Conservation (phyloP, 2,888 invertebrate species). For the Tridacna gigas region DNA sequence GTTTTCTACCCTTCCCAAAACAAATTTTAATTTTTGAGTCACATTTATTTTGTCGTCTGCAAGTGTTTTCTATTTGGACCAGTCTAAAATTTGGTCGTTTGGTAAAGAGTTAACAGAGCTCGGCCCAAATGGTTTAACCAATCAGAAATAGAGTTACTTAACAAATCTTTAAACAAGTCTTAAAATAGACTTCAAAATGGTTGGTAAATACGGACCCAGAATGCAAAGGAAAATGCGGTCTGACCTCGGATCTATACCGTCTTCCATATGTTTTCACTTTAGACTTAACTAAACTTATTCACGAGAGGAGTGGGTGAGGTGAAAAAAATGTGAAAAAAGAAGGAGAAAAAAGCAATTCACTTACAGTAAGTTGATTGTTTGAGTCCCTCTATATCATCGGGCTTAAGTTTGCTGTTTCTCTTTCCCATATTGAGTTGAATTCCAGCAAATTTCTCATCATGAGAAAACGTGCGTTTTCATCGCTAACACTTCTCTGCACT, state of each 20-base stretch:
- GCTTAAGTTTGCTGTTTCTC: conserved; percentile 78
- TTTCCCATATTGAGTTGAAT: conserved; percentile 75
- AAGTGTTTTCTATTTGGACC: no score
- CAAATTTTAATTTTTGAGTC: no score
- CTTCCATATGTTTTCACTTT: not conserved
- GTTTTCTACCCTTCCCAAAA: not conserved
- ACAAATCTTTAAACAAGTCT: no score
- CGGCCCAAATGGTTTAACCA: no score
- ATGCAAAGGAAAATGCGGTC: no score
- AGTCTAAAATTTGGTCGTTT: no score
- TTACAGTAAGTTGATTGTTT: conserved; percentile 79
- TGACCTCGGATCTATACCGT: no score
- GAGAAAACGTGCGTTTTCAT: not conserved
- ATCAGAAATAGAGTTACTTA: no score
- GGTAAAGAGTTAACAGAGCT: no score
- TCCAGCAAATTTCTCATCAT: conserved; percentile 14
- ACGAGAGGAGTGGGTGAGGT: not conserved
- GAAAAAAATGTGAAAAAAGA: not conserved
- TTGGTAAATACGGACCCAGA: no score
- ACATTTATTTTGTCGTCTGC: no score
- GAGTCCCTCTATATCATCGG: conserved; percentile 75
- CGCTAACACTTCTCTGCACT: not conserved
- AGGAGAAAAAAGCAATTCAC: conserved; percentile 45
- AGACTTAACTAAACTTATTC: not conserved
- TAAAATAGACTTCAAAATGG: no score